Conservation (phyloP, 2,888 invertebrate genomes). For the Trileptium ribeirensis region DNA sequence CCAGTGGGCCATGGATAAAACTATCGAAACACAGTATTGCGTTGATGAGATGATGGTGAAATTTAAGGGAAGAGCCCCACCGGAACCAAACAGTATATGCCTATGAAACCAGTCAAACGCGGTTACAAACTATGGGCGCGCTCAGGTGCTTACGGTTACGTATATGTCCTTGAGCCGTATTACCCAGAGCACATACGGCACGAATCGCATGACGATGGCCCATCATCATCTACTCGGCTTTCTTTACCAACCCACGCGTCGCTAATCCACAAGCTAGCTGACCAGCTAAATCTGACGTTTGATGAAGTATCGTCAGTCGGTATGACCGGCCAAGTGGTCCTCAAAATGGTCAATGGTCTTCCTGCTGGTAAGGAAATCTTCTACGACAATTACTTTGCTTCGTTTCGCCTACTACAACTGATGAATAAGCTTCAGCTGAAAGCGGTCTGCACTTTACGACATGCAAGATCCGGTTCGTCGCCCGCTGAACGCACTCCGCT, state of each 20-base stretch:
- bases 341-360: background rate
- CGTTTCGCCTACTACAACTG: background rate
- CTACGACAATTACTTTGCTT: constrained; percentile 4
- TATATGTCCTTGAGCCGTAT: constrained; percentile 14
- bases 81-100: constrained; percentile 14
- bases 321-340: background rate
- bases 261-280: too few relatives aligned
- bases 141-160: constrained; percentile 14
- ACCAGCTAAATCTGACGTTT: too few relatives aligned
- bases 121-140: constrained; percentile 16
- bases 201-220: too few relatives aligned
- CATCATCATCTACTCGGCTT: too few relatives aligned
- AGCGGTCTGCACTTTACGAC: background rate
- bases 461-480: background rate
- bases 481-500: too few relatives aligned
- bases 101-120: constrained; percentile 11
- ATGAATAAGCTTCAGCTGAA: background rate
- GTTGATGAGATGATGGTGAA: too few relatives aligned
- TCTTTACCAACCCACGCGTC: too few relatives aligned
- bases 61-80: constrained; percentile 30
- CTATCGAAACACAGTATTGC: too few relatives aligned
- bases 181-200: too few relatives aligned
- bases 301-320: background rate
- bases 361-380: background rate
- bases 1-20: too few relatives aligned